Percentiles rank a stretch among this genome's conserved stretches.
phyloP scores from a whole-genome alignment of 2,888 invertebrate species.

The Ophioninae sp. region DNA sequence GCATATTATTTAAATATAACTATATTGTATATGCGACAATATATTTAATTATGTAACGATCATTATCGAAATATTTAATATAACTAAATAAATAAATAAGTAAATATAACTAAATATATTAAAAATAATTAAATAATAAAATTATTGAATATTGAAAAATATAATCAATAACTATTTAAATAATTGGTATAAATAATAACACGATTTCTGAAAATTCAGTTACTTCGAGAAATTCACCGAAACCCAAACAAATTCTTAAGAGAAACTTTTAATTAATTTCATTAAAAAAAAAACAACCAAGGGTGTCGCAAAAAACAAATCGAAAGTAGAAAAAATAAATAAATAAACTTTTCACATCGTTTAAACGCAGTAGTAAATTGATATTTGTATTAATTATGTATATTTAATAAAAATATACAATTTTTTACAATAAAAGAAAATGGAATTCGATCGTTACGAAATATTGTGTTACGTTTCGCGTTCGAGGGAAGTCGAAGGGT shows the following conservation, averaged over 20 bases:
- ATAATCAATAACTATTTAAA: too few relatives aligned
- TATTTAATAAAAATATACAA: neutral
- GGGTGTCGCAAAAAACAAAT: neutral
- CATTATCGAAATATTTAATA: too few relatives aligned
- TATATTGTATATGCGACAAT: too few relatives aligned
- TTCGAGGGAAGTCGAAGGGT: neutral
- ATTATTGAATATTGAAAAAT: too few relatives aligned
- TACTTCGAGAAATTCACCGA: too few relatives aligned
- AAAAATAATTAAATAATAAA: too few relatives aligned
- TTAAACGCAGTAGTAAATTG: neutral
- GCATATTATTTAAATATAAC: too few relatives aligned
- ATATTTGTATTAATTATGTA: neutral
- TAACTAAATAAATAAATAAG: too few relatives aligned
- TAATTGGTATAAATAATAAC: neutral
- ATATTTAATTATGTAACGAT: too few relatives aligned
- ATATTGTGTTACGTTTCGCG: slow-evolving; percentile 4
- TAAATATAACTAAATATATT: too few relatives aligned
- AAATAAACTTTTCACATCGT: neutral
- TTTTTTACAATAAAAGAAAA: neutral
- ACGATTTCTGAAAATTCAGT: neutral
- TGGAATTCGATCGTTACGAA: neutral
- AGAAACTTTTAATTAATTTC: neutral
- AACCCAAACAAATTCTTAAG: neutral
- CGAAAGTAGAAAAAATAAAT: neutral
- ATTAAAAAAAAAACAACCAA: neutral